These are phyloP conservation scores for Trichonephila clavipes DNA, from an alignment of 1,140 invertebrate species.

Conservation along the genomic window DNA sequence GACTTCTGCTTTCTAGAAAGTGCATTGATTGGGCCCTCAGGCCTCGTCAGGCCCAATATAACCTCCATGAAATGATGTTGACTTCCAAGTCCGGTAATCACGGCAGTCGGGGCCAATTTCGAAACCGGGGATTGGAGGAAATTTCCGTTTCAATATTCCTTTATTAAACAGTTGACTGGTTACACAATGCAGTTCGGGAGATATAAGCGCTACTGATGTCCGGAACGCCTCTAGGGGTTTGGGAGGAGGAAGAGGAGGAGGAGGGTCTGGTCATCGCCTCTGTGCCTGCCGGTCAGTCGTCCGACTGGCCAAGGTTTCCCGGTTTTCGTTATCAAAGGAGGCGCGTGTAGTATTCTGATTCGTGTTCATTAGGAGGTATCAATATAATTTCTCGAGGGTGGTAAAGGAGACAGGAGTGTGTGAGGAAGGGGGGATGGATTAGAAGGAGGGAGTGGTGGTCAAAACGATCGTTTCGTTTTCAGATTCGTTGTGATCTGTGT, in stretches of 20 bases:
- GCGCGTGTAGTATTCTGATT: background rate
- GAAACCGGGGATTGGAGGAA: constrained; percentile 62
- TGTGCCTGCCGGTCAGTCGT: constrained; percentile 56
- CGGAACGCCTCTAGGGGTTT: background rate
- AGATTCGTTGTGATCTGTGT: too few species aligned
- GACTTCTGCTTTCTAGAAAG: constrained; percentile 25
- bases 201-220: constrained; percentile 46
- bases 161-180: constrained; percentile 76
- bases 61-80: constrained; percentile 67
- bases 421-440: background rate
- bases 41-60: constrained; percentile 38
- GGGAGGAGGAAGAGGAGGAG: background rate
- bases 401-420: background rate
- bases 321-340: constrained; percentile 51
- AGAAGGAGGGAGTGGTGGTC: background rate
- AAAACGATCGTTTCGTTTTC: too few species aligned
- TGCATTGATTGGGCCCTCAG: constrained; percentile 68
- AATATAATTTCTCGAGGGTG: constrained; percentile 12
- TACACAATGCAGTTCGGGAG: constrained; percentile 40
- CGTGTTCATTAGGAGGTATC: constrained; percentile 37
- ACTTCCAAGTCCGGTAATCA: constrained; percentile 72
- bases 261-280: background rate
- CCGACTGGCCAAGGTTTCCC: constrained; percentile 12
- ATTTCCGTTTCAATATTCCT: constrained; percentile 76
- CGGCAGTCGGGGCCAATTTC: constrained; percentile 73